Conservation (phyloP, 2,113 vertebrate species). For the Centropristis striata region DNA sequence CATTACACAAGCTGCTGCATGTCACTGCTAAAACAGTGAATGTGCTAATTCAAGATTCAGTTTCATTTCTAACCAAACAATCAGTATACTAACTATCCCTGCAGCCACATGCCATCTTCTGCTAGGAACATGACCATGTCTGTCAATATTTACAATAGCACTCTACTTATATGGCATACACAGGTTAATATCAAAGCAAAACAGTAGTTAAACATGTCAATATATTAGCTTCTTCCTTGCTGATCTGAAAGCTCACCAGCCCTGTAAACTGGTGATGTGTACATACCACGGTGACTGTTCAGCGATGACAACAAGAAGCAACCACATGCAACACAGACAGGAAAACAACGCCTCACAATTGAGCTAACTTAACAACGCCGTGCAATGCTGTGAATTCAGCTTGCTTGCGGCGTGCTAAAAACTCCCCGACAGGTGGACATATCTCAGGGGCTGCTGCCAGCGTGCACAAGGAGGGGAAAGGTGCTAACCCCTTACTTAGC, state of each 20-base stretch:
- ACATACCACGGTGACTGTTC: neutral
- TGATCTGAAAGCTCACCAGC: constrained; percentile 7
- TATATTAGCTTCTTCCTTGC: neutral
- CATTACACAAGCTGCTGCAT: no score
- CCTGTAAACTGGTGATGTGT: neutral
- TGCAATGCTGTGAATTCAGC: neutral
- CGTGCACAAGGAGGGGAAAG: neutral
- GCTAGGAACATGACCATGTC: no score
- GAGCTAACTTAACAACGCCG: no score
- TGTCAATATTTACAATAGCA: neutral
- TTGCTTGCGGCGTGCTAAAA: neutral
- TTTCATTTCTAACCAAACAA: neutral
- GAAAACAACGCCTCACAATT: neutral
- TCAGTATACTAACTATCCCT: neutral
- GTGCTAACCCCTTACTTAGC: constrained; percentile 22
- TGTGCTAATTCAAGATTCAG: no score
- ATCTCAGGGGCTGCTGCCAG: neutral
- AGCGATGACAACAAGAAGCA: constrained; percentile 36
- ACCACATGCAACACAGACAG: constrained; percentile 19
- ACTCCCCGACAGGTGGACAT: constrained; percentile 1
- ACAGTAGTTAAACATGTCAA: neutral
- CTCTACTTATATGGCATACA: neutral
- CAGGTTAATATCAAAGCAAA: neutral
- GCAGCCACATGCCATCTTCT: neutral
- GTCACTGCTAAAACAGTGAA: no score